phyloP scores from a whole-genome alignment of 2,113 vertebrate species.

The Oxyruncus cristatus region DNA sequence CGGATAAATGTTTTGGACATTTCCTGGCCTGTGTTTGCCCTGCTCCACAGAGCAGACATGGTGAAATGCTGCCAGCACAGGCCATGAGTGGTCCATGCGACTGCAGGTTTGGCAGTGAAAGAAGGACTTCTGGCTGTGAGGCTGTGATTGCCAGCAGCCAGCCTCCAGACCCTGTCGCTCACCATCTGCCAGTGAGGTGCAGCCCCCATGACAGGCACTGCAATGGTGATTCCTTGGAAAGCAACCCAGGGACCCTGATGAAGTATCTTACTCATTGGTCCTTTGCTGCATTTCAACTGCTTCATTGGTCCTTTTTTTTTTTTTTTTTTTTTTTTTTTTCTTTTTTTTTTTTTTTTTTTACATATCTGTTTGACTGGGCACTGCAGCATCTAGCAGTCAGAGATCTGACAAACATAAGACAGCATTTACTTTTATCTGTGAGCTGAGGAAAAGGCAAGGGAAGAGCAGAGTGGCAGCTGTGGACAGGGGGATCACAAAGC shows the following conservation, averaged over 20 bases:
- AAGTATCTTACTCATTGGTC: not conserved
- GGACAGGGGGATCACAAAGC: not conserved
- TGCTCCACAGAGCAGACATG: not conserved
- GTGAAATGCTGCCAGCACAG: not conserved
- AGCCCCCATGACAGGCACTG: rapidly evolving
- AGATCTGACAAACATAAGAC: not conserved
- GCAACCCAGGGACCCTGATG: not conserved
- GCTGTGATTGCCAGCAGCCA: not conserved
- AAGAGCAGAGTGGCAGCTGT: not conserved
- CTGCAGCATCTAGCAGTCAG: not conserved
- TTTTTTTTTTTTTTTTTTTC: not conserved
- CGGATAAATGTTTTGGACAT: not conserved
- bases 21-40: not conserved
- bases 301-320: not conserved
- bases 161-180: rapidly evolving
- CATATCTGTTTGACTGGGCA: not conserved
- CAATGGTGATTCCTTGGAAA: rapidly evolving
- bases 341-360: not conserved
- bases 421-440: not conserved
- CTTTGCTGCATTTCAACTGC: no score
- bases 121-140: not conserved
- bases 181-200: not conserved
- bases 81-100: no score
- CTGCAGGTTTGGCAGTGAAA: not conserved
- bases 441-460: not conserved